Conservation (phyloP, 2,113 vertebrate genomes). For the Polyodon spathula region DNA sequence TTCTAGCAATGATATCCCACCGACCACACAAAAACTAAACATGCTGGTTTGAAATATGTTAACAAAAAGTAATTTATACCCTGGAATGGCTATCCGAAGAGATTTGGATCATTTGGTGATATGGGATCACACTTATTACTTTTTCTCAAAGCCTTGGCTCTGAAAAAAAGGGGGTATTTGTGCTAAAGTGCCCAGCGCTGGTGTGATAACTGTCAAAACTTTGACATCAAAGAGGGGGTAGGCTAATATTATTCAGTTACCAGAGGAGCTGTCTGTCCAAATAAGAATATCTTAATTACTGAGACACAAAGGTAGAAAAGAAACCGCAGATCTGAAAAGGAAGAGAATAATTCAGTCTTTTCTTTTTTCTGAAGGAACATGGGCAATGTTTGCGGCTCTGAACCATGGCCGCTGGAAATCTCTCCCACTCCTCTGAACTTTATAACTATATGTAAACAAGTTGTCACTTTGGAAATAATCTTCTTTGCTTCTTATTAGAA, state of each 20-base stretch:
- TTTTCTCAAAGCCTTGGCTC: slow-evolving; percentile 46
- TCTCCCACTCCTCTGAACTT: slow-evolving; percentile 69
- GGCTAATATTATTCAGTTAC: slow-evolving; percentile 62
- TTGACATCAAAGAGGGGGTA: slow-evolving; percentile 55
- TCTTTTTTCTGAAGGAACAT: slow-evolving; percentile 49
- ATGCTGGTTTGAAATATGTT: slow-evolving; percentile 35
- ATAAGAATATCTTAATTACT: slow-evolving; percentile 70
- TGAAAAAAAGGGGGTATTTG: slow-evolving; percentile 34
- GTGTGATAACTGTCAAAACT: slow-evolving; percentile 66
- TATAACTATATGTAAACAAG: slow-evolving; percentile 83
- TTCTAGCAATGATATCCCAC: slow-evolving; percentile 29
- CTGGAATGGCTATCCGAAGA: slow-evolving; percentile 36
- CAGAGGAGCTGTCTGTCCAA: slow-evolving; percentile 57
- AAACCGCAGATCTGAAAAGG: slow-evolving; percentile 43
- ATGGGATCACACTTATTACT: slow-evolving; percentile 50
- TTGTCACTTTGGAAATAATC: slow-evolving; percentile 79
- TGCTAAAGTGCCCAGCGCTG: slow-evolving; percentile 52
- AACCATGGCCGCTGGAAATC: slow-evolving; percentile 53
- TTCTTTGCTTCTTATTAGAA: slow-evolving; percentile 73
- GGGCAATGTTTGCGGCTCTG: slow-evolving; percentile 43
- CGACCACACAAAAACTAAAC: slow-evolving; percentile 34
- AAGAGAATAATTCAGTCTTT: slow-evolving; percentile 39
- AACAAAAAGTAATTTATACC: slow-evolving; percentile 44
- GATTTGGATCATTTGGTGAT: slow-evolving; percentile 48
- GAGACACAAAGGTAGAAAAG: slow-evolving; percentile 55